phyloP scores from a whole-genome alignment of 2,113 vertebrate species.

The Vidua macroura region DNA sequence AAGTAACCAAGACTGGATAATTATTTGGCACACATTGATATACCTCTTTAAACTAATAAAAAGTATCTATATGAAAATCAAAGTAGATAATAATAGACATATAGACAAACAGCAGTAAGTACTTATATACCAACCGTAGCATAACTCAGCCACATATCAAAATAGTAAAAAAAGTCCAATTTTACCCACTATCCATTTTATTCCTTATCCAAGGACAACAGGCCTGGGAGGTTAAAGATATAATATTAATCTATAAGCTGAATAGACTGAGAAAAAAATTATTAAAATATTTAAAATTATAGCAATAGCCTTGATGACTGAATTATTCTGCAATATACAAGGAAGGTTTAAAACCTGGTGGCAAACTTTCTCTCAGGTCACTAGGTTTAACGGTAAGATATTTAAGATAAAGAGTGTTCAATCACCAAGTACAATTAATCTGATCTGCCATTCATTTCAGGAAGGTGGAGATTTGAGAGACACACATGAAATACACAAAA shows the following conservation, averaged over 20 bases:
- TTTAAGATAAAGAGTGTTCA: conserved; percentile 25
- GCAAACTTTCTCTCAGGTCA: conserved; percentile 8
- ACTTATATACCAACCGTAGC: neutral
- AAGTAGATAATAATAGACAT: neutral
- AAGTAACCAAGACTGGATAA: neutral
- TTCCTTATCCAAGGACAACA: neutral
- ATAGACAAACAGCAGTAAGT: neutral
- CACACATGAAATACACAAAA: conserved; percentile 24
- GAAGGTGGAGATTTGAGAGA: neutral
- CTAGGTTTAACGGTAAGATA: conserved; percentile 8
- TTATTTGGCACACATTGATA: neutral
- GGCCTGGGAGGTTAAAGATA: neutral
- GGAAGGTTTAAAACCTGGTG: neutral
- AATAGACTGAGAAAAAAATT: neutral
- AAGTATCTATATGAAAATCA: neutral
- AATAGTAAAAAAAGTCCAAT: neutral
- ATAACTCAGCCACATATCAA: neutral
- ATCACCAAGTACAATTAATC: conserved; percentile 28
- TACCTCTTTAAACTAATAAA: neutral
- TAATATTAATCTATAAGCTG: neutral
- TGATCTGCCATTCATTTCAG: conserved; percentile 9
- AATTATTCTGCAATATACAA: conserved; percentile 17
- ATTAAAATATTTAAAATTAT: neutral
- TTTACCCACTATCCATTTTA: neutral
- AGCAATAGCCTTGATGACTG: conserved; percentile 3